Evolutionary conservation across 2,797 vertebrate genomes (phyloP).

Genomic region (Zonotrichia albicollis): DNA sequence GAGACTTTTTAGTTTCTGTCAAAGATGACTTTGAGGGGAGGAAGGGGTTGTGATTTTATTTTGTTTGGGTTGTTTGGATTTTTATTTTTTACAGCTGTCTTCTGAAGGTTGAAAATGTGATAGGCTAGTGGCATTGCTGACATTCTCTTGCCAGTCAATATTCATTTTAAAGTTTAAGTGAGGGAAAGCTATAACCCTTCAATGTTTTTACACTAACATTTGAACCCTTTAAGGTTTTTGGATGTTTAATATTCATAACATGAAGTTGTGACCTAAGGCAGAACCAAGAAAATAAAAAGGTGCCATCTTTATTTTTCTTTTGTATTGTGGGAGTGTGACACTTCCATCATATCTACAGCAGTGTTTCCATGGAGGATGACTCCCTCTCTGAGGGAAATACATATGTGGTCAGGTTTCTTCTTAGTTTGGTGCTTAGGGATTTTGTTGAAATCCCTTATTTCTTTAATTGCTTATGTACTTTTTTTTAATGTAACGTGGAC

Average conservation of each 20-base stretch:
- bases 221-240: neutral
- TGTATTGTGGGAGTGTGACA: neutral
- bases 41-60: neutral
- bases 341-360: neutral
- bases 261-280: neutral
- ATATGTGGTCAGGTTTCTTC: neutral
- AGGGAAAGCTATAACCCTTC: neutral
- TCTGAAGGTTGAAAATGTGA: neutral
- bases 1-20: neutral
- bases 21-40: neutral
- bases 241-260: neutral
- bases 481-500: neutral
- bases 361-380: neutral
- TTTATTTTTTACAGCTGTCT: neutral
- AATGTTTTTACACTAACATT: neutral
- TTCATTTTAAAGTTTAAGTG: neutral
- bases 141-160: neutral
- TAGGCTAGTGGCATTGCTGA: neutral
- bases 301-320: neutral
- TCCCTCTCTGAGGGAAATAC: neutral
- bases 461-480: neutral
- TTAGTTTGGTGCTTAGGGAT: neutral
- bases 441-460: neutral
- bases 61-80: neutral
- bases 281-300: neutral